These are phyloP conservation scores for Heterocephalus glaber DNA, from an alignment of 2,113 vertebrate species.

Conservation along the genomic window DNA sequence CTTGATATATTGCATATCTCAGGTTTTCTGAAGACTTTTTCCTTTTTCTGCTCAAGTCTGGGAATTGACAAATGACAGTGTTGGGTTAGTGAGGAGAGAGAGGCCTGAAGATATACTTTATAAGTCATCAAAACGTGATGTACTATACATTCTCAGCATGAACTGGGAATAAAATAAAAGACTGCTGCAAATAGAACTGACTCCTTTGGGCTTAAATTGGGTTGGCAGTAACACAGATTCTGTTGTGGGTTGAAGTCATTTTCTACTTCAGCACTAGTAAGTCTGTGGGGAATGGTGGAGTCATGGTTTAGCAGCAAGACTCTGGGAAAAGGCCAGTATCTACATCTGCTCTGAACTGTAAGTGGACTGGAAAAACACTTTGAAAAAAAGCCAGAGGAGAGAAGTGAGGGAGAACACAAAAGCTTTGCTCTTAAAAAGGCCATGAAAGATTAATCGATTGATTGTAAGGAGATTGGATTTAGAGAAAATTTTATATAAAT, in stretches of 20 bases:
- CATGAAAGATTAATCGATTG: background rate
- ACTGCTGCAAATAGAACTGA: conserved; percentile 21
- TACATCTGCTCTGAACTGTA: conserved; percentile 80
- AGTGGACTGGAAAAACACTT: conserved; percentile 76
- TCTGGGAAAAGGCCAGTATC: conserved; percentile 74
- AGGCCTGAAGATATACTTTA: background rate
- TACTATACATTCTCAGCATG: background rate
- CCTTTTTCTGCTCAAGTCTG: background rate
- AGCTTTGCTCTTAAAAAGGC: background rate
- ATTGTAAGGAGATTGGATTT: conserved; percentile 25
- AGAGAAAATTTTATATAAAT: conserved; percentile 39
- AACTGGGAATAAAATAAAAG: background rate
- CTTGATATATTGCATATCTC: background rate
- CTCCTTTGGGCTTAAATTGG: conserved; percentile 37
- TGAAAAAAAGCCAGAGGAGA: conserved; percentile 60
- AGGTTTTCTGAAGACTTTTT: conserved; percentile 57
- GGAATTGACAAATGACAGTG: conserved; percentile 9
- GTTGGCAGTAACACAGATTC: conserved; percentile 16
- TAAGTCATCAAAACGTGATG: conserved; percentile 31
- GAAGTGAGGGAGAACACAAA: conserved; percentile 59
- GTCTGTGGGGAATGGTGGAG: conserved; percentile 64
- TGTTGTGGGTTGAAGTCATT: conserved; percentile 61
- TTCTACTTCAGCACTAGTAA: conserved; percentile 45
- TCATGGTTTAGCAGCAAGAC: conserved; percentile 67
- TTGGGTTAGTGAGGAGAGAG: background rate